Conservation (phyloP, 1,140 invertebrate species). For the Cotesia vestalis region DNA sequence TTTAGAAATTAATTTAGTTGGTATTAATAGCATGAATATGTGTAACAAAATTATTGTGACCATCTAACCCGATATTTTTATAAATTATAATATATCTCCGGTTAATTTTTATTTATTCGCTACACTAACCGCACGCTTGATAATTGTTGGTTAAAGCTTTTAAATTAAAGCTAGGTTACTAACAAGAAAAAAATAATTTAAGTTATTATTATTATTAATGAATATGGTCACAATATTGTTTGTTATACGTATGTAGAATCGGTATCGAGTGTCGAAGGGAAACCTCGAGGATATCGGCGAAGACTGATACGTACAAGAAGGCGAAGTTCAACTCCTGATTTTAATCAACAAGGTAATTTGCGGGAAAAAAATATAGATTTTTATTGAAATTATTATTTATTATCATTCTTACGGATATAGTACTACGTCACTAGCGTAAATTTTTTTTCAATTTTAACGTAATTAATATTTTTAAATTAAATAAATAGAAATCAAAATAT, state of each 20-base stretch:
- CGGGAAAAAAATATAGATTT: not conserved
- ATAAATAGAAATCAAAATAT: not conserved
- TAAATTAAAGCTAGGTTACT: too few relatives aligned
- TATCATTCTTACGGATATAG: not conserved
- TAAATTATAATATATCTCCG: not conserved
- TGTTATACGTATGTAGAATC: conserved; percentile 66
- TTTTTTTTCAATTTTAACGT: too few relatives aligned
- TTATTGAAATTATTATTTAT: conserved; percentile 1
- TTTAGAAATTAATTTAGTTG: not conserved
- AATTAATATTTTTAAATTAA: too few relatives aligned
- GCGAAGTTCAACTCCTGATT: conserved; percentile 62
- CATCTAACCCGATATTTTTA: conserved; percentile 55
- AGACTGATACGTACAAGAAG: conserved; percentile 59
- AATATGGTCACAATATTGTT: conserved; percentile 66
- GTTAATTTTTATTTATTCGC: not conserved
- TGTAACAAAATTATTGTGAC: conserved; percentile 63
- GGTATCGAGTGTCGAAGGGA: conserved; percentile 70
- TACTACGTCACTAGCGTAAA: too few relatives aligned
- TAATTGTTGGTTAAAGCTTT: conserved; percentile 33
- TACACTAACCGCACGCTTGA: conserved; percentile 34
- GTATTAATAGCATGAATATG: conserved; percentile 45
- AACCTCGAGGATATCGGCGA: conserved; percentile 64
- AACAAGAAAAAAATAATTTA: too few relatives aligned
- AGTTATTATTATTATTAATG: conserved; percentile 21
- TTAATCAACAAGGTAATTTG: conserved; percentile 49